These are phyloP conservation scores for Heliconius nattereri DNA, from an alignment of 1,140 invertebrate species.

Conservation along the genomic window DNA sequence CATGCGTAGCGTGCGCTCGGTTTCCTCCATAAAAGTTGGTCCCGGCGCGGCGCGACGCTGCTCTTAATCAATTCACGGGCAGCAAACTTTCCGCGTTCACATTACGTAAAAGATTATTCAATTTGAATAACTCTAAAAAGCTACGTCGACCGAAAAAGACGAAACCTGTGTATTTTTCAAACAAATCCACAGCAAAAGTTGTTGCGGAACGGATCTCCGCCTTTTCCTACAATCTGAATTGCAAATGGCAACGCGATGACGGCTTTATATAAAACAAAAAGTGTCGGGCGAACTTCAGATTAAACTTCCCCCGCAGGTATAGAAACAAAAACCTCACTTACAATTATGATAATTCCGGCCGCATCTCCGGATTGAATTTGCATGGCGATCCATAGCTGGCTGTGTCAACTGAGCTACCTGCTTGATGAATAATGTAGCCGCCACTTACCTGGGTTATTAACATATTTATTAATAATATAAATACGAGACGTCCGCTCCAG, in stretches of 20 bases:
- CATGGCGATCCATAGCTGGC: constrained; percentile 72
- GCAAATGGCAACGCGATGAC: constrained; percentile 74
- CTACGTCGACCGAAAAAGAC: constrained; percentile 54
- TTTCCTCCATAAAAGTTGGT: not conserved
- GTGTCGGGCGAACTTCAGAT: constrained; percentile 77
- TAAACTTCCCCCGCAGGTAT: constrained; percentile 75
- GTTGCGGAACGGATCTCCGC: constrained; percentile 61
- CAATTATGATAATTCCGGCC: constrained; percentile 78
- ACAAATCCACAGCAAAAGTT: constrained; percentile 70
- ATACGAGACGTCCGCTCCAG: constrained; percentile 67
- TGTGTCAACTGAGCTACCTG: constrained; percentile 75
- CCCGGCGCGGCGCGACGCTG: constrained; percentile 21
- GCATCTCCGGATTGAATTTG: constrained; percentile 78
- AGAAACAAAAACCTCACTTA: constrained; percentile 79
- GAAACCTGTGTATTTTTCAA: constrained; percentile 72
- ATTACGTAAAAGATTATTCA: constrained; percentile 61
- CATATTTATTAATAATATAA: constrained; percentile 81
- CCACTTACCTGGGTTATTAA: constrained; percentile 77
- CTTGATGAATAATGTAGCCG: constrained; percentile 76
- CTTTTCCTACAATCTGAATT: constrained; percentile 77
- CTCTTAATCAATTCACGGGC: constrained; percentile 39
- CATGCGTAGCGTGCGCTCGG: constrained; percentile 3
- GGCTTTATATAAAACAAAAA: constrained; percentile 77
- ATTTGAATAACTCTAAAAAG: constrained; percentile 63
- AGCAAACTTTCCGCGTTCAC: constrained; percentile 42